A percentile compares a stretch with the other conserved stretches of the same genome.
phyloP scores from a whole-genome alignment of 1,140 invertebrate species.

The Coptotermes formosanus region DNA sequence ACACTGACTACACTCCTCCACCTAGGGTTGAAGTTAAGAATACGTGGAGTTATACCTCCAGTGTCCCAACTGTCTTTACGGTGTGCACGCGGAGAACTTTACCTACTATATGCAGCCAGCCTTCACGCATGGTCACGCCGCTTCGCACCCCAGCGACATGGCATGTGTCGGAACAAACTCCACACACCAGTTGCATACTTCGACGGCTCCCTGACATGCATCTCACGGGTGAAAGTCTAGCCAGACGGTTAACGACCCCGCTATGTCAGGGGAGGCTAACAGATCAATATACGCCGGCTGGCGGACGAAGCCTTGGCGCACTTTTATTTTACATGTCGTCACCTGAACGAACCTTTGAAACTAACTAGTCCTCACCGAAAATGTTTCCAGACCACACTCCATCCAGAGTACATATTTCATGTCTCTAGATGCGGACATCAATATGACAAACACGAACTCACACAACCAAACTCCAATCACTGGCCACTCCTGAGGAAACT shows the following conservation, averaged over 20 bases:
- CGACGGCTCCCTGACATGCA: slow-evolving; percentile 1
- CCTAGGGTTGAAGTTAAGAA: no score
- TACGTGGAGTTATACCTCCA: no score
- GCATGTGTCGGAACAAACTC: not conserved
- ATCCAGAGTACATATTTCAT: no score
- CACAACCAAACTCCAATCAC: no score
- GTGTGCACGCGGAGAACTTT: no score
- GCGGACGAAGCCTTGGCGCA: slow-evolving; percentile 19
- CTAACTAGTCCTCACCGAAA: not conserved
- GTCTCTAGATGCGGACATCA: no score
- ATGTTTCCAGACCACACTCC: not conserved
- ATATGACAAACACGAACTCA: no score
- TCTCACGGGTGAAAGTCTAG: slow-evolving; percentile 1
- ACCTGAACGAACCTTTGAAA: slow-evolving; percentile 18
- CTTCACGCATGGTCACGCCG: not conserved
- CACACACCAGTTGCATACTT: not conserved
- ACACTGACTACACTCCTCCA: no score
- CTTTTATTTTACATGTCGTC: slow-evolving; percentile 10
- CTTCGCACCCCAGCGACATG: not conserved
- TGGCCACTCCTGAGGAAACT: no score
- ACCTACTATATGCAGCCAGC: no score
- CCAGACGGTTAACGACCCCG: slow-evolving; percentile 4
- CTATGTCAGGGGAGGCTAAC: slow-evolving; percentile 2
- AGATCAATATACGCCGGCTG: slow-evolving; percentile 20
- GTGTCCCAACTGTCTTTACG: no score